Evolutionary conservation across 2,797 vertebrate genomes (phyloP).

Genomic region (Gobionotothen gibberifrons): DNA sequence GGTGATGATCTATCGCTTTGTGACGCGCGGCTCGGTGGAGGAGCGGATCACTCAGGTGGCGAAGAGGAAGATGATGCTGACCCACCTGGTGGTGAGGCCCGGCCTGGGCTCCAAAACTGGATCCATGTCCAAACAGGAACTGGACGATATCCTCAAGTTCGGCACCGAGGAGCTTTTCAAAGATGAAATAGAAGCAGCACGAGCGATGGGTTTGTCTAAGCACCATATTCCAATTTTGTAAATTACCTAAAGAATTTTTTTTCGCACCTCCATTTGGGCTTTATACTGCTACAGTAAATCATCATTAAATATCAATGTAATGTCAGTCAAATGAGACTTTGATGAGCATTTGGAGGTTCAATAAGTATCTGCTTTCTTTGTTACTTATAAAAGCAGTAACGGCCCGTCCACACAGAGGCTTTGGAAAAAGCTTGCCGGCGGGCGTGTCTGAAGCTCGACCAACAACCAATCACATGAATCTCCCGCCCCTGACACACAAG

Average conservation of each 20-base stretch:
- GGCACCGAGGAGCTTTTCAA: slow-evolving; percentile 99
- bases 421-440: too few relatives aligned
- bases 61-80: slow-evolving; percentile 99
- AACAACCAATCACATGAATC: too few relatives aligned
- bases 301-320: background rate
- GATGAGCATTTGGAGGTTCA: too few relatives aligned
- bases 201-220: slow-evolving; percentile 58
- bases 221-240: too few relatives aligned
- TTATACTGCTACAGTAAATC: background rate
- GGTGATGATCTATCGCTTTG: slow-evolving; percentile 99
- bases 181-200: slow-evolving; percentile 93
- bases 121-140: slow-evolving; percentile 98
- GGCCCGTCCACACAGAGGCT: too few relatives aligned
- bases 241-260: background rate
- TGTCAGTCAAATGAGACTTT: background rate
- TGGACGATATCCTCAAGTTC: slow-evolving; percentile 98
- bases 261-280: background rate
- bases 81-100: slow-evolving; percentile 95
- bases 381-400: too few relatives aligned
- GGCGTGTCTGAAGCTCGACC: too few relatives aligned
- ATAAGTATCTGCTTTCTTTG: too few relatives aligned
- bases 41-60: slow-evolving; percentile 98
- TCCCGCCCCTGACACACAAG: too few relatives aligned
- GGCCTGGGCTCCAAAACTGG: slow-evolving; percentile 97
- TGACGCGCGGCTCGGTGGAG: slow-evolving; percentile 95